Base-by-base conservation (phyloP, 2,888 invertebrate species). In the Drosophila fulvimacula region DNA sequence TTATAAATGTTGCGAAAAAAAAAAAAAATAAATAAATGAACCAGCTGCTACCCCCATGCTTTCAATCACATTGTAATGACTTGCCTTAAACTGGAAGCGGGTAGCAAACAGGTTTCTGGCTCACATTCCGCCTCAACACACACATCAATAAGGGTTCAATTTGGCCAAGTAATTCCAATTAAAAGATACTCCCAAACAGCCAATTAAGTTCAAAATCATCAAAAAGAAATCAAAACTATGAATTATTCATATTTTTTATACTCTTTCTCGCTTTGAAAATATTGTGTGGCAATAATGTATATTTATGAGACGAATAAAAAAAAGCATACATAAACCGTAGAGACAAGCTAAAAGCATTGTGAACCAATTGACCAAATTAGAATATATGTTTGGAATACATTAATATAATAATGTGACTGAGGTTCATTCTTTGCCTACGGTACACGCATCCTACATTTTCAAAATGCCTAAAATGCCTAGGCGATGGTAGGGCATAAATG, bases 11-110 rank as follows among this genome's bases (percentile, higher is more conserved):
- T 82, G 78, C 78, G 57, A 78, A 87, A 34, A 41, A 46, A n/a
- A n/a, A n/a, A n/a, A n/a, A n/a, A n/a, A n/a, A n/a, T n/a, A n/a
- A 17, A 55, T 21, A 66, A 51, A 38, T 32, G 42, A 63, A 65
- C 69, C 81, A 80, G 89, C 76, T 82, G 82, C 85, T 81, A 87
- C 89, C 85, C 85, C 87, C 85, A 86, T 88, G 62, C 67, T 71
- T 80, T 72, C 69, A 77, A 73, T 70, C 75, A 73, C 64, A 58
- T 39, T 69, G 60, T 69, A 75, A 70, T 83, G 81, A 79, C 78
- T 82, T 72, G 83, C 39, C 27, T 68, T 76, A 73, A 80, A 73
- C 59, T 76, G 71, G 52, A 77, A 76, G 78, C 81, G 88, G 83
- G 88, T 88, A 76, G 81, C 49, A 78, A 85, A 85, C 86, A 44